phyloP scores from a whole-genome alignment of 53 echinoderm and acorn worm genomes.

The Hippasteria phrygiana region DNA sequence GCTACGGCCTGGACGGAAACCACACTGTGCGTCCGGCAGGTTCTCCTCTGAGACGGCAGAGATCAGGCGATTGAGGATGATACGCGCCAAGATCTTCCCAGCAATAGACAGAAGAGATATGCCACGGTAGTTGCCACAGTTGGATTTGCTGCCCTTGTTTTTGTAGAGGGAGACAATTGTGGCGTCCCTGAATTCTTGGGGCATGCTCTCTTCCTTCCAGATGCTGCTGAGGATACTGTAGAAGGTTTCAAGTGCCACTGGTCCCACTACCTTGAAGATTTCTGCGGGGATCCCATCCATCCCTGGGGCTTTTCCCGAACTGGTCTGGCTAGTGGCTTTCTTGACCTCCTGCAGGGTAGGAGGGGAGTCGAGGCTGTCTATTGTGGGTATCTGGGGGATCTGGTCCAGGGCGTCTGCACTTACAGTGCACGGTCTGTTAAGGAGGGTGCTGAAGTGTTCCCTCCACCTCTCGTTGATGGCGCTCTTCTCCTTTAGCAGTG shows the following conservation, averaged over 20 bases:
- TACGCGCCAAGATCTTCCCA: background rate
- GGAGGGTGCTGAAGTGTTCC: constrained; percentile 26
- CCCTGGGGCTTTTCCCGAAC: too few species aligned
- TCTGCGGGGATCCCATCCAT: constrained; percentile 51
- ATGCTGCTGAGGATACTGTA: constrained; percentile 9
- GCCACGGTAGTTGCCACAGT: constrained; percentile 32
- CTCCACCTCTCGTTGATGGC: constrained; percentile 9
- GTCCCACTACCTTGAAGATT: constrained; percentile 10
- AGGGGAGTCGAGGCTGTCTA: constrained; percentile 20
- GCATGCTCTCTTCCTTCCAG: constrained; percentile 29
- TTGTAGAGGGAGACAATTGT: constrained; percentile 27
- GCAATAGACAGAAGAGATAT: constrained; percentile 1
- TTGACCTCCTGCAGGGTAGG: background rate
- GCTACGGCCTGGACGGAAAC: too few species aligned
- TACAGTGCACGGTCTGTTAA: background rate
- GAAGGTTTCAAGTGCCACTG: constrained; percentile 9
- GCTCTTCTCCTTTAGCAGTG: constrained; percentile 21
- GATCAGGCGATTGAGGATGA: background rate
- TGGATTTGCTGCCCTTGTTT: constrained; percentile 41
- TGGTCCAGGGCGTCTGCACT: background rate
- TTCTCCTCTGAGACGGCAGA: background rate
- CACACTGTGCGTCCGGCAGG: too few species aligned
- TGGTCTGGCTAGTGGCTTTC: constrained; percentile 29
- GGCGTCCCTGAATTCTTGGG: constrained; percentile 25
- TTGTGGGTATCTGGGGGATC: background rate